Conservation (phyloP, 2,797 vertebrate species). For the Arnoldichthys spilopterus region DNA sequence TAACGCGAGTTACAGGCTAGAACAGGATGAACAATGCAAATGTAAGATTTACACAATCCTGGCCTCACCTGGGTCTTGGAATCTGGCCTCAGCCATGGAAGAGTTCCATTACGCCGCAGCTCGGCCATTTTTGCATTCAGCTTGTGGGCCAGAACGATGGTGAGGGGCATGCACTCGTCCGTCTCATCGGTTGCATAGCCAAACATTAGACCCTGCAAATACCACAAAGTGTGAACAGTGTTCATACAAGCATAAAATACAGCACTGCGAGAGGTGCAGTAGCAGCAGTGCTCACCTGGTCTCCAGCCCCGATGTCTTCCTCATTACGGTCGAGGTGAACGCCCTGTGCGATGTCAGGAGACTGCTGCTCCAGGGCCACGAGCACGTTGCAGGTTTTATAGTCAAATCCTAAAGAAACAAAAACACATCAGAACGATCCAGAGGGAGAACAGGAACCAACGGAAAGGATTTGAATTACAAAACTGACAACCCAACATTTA, state of each 20-base stretch:
- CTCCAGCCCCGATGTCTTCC: slow-evolving; percentile 92
- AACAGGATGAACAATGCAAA: neutral
- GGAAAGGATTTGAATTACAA: too few relatives aligned
- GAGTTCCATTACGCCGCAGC: slow-evolving; percentile 83
- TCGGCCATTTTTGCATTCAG: slow-evolving; percentile 95
- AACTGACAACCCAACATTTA: too few relatives aligned
- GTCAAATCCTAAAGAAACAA: slow-evolving; percentile 84
- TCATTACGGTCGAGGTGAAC: slow-evolving; percentile 92
- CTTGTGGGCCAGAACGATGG: slow-evolving; percentile 92
- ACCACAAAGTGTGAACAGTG: neutral
- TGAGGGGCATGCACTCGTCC: slow-evolving; percentile 95
- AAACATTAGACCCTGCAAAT: slow-evolving; percentile 91
- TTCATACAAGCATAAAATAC: neutral
- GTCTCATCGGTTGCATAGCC: slow-evolving; percentile 96
- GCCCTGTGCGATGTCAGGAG: slow-evolving; percentile 92
- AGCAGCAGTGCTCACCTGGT: slow-evolving; percentile 80
- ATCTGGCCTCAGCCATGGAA: slow-evolving; percentile 92
- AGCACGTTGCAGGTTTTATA: slow-evolving; percentile 96
- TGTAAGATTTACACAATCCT: neutral
- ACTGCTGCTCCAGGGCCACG: slow-evolving; percentile 95
- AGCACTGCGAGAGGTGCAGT: too few relatives aligned
- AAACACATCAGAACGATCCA: neutral
- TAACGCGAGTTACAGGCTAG: too few relatives aligned
- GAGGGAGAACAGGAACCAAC: neutral
- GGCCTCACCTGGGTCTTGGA: slow-evolving; percentile 92